Evolutionary conservation across 2,888 invertebrate species (phyloP), one percentile per base, ranked within the genome.

Genomic region (Thymelicus sylvestris): DNA sequence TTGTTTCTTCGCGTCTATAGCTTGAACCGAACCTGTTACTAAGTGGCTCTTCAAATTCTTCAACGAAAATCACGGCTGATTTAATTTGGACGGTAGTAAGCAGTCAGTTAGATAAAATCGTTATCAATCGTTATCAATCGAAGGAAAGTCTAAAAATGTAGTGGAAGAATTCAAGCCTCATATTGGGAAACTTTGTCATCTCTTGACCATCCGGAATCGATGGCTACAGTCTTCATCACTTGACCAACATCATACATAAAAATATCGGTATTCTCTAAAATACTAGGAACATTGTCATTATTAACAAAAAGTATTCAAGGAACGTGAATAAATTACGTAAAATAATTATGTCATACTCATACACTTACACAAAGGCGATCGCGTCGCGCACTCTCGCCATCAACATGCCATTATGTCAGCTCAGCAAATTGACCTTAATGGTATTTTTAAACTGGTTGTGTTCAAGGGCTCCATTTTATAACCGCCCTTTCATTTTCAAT

Each of bases 391-490:
- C 24, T 24, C 8, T 24, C 8, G 10, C 52, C 19, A 19, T 55
- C 8, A 24, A 55, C 19, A 12, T 24, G 55, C 12, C 24, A 55
- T 55, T 10, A 55, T 55, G 24, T 2, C 24, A 10, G 24, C 5
- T 57, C 57, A 57, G 57, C 38, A 38, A 31, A 13, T 13, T 38
- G 31, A 57, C 57, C 57, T 57, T 57, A 57, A 57, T 57, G 57
- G 38, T 38, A 57, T 57, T 57, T 57, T 57, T 57, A 57, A 57
- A 57, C 57, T 57, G 38, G 57, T 57, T 57, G 13, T 55, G 24
- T 24, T 62, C 62, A 44, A 62, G 62, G 24, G 44, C 62, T 44
- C 13, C 44, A 47, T 62, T 39, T 12, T 41, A 55, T 38, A 13
- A 31, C 38, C 57, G 12, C 31, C 10, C 19, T 44, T 24, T 55